These are phyloP conservation scores for Pollenia amentaria DNA, from an alignment of 2,888 invertebrate species.

Conservation along the genomic window DNA sequence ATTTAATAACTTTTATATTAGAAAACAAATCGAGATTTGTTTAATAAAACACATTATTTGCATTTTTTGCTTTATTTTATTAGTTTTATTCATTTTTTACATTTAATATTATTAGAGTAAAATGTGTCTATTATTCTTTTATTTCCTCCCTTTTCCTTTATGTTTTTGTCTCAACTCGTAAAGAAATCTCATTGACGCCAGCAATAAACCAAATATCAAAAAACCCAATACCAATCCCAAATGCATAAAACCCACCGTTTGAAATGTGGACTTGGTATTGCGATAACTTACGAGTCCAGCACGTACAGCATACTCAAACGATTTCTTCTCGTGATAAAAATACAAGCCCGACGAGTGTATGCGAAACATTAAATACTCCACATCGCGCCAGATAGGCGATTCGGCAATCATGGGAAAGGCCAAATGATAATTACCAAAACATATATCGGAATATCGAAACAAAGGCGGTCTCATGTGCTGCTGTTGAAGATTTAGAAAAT, in stretches of 20 bases:
- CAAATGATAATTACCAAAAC: constrained; percentile 78
- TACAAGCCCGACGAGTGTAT: constrained; percentile 80
- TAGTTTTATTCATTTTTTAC: too few relatives aligned
- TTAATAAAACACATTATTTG: too few relatives aligned
- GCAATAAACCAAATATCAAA: constrained; percentile 23
- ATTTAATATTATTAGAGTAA: too few relatives aligned
- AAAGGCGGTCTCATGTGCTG: constrained; percentile 74
- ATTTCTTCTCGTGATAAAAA: constrained; percentile 78
- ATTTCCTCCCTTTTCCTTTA: not conserved
- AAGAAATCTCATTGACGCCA: constrained; percentile 37
- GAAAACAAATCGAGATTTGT: too few relatives aligned
- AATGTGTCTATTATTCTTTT: not conserved
- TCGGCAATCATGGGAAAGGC: constrained; percentile 76
- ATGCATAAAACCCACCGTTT: constrained; percentile 79
- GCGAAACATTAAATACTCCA: constrained; percentile 78
- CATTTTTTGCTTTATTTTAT: too few relatives aligned
- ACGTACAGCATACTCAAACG: constrained; percentile 78
- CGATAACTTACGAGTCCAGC: constrained; percentile 77
- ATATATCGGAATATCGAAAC: constrained; percentile 80
- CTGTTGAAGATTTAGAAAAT: constrained; percentile 80
- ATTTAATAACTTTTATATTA: too few relatives aligned
- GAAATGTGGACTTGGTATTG: constrained; percentile 74
- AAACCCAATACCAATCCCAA: constrained; percentile 77
- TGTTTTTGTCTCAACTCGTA: constrained; percentile 26
- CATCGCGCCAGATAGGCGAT: constrained; percentile 59